Evolutionary conservation across 1,140 invertebrate species (phyloP).

Genomic region (Drosophila saltans): DNA sequence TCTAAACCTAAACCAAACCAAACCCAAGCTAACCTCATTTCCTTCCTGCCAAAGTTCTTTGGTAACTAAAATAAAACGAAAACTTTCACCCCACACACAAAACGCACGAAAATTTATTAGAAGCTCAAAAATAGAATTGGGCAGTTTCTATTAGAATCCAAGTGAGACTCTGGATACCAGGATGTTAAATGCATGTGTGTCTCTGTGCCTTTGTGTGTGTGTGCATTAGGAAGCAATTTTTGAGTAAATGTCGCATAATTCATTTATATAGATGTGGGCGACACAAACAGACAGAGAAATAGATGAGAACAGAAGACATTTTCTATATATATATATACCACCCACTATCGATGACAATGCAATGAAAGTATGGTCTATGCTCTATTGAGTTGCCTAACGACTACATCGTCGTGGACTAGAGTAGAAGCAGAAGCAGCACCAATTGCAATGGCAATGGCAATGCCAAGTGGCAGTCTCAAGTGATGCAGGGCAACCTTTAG

Average conservation of each 20-base stretch:
- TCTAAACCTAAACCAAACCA: slow-evolving; percentile 46
- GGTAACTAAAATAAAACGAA: slow-evolving; percentile 56
- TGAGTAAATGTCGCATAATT: slow-evolving; percentile 82
- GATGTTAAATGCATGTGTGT: slow-evolving; percentile 18
- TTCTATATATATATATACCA: slow-evolving; percentile 20
- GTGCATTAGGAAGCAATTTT: slow-evolving; percentile 75
- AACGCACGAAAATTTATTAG: slow-evolving; percentile 57
- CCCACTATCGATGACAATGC: slow-evolving; percentile 49
- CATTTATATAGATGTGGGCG: slow-evolving; percentile 63
- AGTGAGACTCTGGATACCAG: background rate
- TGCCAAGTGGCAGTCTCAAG: slow-evolving; percentile 10
- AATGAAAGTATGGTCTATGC: slow-evolving; percentile 48
- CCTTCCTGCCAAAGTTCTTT: slow-evolving; percentile 29
- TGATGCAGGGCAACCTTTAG: slow-evolving; percentile 4
- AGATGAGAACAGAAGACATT: slow-evolving; percentile 29
- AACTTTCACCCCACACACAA: slow-evolving; percentile 24
- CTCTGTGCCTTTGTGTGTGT: slow-evolving; percentile 14
- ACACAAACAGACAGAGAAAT: slow-evolving; percentile 21
- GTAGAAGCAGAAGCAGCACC: slow-evolving; percentile 7
- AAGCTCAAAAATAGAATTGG: slow-evolving; percentile 54
- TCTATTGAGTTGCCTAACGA: slow-evolving; percentile 59
- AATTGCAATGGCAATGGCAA: background rate
- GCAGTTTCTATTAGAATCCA: slow-evolving; percentile 47
- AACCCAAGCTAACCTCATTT: slow-evolving; percentile 42
- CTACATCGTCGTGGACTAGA: slow-evolving; percentile 30